Percentiles rank a stretch among this genome's conserved stretches.
Evolutionary conservation across 2,888 invertebrate species (phyloP).

Genomic region (Dorcus hopei): DNA sequence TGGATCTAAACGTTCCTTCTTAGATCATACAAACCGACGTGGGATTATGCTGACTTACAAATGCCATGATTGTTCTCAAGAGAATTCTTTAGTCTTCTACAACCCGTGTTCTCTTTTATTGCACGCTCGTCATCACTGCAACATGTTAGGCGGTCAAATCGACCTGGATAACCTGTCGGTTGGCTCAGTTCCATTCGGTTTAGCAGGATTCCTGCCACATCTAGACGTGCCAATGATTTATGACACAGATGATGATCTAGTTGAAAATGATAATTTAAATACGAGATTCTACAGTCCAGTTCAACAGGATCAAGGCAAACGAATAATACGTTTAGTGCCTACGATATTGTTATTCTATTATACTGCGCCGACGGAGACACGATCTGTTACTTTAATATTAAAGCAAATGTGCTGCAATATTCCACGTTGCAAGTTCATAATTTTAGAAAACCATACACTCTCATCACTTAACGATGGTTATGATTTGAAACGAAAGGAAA

Average conservation of each 20-base stretch:
- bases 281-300: constrained; percentile 41
- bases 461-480: background rate
- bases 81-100: constrained; percentile 35
- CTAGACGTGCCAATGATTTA: constrained; percentile 38
- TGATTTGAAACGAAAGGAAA: background rate
- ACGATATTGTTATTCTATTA: constrained; percentile 36
- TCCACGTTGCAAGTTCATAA: constrained; percentile 42
- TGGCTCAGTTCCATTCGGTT: constrained; percentile 34
- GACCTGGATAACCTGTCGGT: constrained; percentile 38
- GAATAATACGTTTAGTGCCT: constrained; percentile 34
- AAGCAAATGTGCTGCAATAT: constrained; percentile 41
- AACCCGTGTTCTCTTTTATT: constrained; percentile 44
- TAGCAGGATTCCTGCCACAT: constrained; percentile 43
- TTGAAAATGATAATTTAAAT: constrained; percentile 31
- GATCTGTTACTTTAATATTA: constrained; percentile 30
- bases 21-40: constrained; percentile 44
- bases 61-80: constrained; percentile 34
- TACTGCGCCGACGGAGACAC: constrained; percentile 12
- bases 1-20: constrained; percentile 40
- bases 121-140: constrained; percentile 42
- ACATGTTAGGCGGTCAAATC: constrained; percentile 34
- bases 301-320: constrained; percentile 33
- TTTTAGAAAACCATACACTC: constrained; percentile 3
- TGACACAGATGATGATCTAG: constrained; percentile 36
- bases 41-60: constrained; percentile 40